A percentile compares a stretch with the other conserved stretches of the same genome.
phyloP scores from a whole-genome alignment of 2,797 vertebrate species.

The Taeniopygia guttata region DNA sequence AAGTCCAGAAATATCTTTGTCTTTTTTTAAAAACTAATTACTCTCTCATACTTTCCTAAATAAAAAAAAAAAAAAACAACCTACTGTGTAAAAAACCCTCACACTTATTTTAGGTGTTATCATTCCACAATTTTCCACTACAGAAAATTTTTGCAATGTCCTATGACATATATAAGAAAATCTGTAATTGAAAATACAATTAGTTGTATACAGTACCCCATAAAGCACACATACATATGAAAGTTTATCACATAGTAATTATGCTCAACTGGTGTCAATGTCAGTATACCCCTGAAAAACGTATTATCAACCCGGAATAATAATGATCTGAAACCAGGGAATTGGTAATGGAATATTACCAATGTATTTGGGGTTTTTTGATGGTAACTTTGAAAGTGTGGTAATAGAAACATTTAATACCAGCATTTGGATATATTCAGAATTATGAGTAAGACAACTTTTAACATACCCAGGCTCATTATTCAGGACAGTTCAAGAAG shows the following conservation, averaged over 20 bases:
- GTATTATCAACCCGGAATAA: not conserved
- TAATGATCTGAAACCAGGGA: conserved; percentile 26
- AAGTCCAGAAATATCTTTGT: not conserved
- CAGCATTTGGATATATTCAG: not conserved
- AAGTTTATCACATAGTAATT: conserved; percentile 14
- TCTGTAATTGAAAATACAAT: conserved; percentile 42
- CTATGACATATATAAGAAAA: conserved; percentile 50
- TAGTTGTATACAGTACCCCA: not conserved
- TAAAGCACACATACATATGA: conserved; percentile 42
- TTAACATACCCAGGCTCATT: not conserved
- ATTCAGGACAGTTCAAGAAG: not conserved
- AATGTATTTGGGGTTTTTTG: not conserved
- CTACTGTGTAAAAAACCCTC: not conserved
- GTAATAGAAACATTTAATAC: not conserved
- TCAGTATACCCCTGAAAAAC: not conserved
- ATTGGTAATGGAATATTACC: not conserved
- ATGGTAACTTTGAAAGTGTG: not conserved
- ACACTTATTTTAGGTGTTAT: conserved; percentile 15
- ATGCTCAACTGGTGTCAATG: not conserved
- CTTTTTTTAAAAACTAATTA: not conserved
- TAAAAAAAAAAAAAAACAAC: conserved; percentile 41
- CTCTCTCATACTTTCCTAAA: not conserved
- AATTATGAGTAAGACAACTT: not conserved
- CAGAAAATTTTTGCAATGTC: conserved; percentile 52
- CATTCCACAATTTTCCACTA: conserved; percentile 45